These are phyloP conservation scores for Pachydiplax longipennis DNA, from an alignment of 2,888 invertebrate species.

Conservation along the genomic window DNA sequence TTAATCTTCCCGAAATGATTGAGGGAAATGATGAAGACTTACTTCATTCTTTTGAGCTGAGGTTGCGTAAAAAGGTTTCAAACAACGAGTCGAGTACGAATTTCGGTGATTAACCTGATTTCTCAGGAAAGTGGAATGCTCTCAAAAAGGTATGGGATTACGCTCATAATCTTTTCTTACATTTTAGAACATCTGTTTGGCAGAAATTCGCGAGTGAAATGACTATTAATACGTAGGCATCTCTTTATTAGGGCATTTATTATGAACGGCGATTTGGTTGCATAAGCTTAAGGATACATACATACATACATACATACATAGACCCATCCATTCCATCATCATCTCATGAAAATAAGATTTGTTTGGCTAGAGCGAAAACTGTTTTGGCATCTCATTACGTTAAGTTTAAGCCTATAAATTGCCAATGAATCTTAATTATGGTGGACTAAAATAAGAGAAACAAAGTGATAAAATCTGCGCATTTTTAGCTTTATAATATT, in stretches of 20 bases:
- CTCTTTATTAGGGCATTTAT: not conserved
- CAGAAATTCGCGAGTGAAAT: not conserved
- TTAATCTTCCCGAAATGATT: not conserved
- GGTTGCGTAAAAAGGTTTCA: not conserved
- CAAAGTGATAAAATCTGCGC: too few species aligned
- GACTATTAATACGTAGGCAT: not conserved
- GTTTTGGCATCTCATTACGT: too few species aligned
- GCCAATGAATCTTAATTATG: too few species aligned
- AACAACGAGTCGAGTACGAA: not conserved
- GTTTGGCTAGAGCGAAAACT: too few species aligned
- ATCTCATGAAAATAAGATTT: too few species aligned
- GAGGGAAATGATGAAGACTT: not conserved
- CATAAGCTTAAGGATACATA: not conserved
- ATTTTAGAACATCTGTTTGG: too few species aligned
- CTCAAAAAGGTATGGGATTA: not conserved
- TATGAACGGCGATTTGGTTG: not conserved
- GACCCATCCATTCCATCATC: too few species aligned
- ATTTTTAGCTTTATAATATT: too few species aligned
- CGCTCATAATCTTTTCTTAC: not conserved
- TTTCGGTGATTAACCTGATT: not conserved
- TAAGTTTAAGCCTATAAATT: too few species aligned
- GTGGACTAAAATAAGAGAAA: too few species aligned
- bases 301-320: too few species aligned
- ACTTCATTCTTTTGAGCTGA: not conserved
- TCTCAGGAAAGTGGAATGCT: not conserved